Conservation (phyloP, 2,888 invertebrate genomes). For the Heliconius cydno region DNA sequence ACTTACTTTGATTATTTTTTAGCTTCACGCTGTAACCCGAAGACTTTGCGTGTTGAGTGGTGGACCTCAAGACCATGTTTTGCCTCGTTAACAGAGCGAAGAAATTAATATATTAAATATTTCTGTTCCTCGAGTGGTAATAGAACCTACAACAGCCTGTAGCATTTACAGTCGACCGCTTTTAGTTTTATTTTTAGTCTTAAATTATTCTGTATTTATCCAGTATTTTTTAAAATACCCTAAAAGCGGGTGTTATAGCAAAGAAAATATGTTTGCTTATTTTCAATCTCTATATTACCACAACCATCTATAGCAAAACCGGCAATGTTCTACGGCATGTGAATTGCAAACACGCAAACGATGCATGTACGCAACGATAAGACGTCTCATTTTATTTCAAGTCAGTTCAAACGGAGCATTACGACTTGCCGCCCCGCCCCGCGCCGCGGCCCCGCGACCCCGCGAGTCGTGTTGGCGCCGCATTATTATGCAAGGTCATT, state of each 20-base stretch:
- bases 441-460: background rate
- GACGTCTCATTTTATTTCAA: constrained; percentile 38
- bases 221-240: background rate
- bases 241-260: background rate
- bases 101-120: too few species aligned
- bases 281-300: background rate
- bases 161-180: too few species aligned
- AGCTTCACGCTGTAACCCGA: too few species aligned
- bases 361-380: constrained; percentile 24
- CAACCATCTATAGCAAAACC: background rate
- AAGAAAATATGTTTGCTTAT: background rate
- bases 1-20: background rate
- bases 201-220: too few species aligned
- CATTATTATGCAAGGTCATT: constrained; percentile 65
- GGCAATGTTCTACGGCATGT: constrained; percentile 5
- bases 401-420: constrained; percentile 26
- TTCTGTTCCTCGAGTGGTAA: too few species aligned
- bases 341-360: constrained; percentile 24
- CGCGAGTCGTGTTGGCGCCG: constrained; percentile 55
- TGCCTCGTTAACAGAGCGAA: too few species aligned
- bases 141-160: too few species aligned
- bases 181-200: too few species aligned
- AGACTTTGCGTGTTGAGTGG: too few species aligned
- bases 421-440: constrained; percentile 30
- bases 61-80: too few species aligned